Evolutionary conservation across 2,888 invertebrate genomes (phyloP).

Genomic region (Parnassius apollo): DNA sequence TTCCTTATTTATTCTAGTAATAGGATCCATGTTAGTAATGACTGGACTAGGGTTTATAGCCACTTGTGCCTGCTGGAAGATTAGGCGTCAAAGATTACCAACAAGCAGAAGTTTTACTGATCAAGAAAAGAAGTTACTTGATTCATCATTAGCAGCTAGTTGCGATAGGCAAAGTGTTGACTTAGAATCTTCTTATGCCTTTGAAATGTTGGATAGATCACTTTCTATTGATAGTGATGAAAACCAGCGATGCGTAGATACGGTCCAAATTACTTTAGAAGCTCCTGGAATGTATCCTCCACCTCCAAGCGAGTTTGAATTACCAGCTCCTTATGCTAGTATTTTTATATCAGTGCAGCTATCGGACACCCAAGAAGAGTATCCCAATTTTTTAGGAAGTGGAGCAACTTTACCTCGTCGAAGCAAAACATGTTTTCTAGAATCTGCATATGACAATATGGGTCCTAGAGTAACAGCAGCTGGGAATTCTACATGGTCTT

Average conservation of each 20-base stretch:
- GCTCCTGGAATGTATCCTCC: constrained; percentile 69
- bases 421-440: constrained; percentile 74
- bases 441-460: constrained; percentile 93
- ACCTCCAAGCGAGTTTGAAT: constrained; percentile 73
- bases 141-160: constrained; percentile 85
- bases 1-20: constrained; percentile 86
- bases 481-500: constrained; percentile 92
- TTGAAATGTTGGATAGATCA: constrained; percentile 77
- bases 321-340: constrained; percentile 83
- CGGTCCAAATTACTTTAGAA: constrained; percentile 83
- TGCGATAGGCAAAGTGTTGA: constrained; percentile 85
- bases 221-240: constrained; percentile 77
- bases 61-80: constrained; percentile 80
- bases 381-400: constrained; percentile 87
- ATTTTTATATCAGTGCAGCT: constrained; percentile 94
- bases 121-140: constrained; percentile 92
- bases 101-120: constrained; percentile 88
- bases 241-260: constrained; percentile 72
- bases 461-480: constrained; percentile 93
- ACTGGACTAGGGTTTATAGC: constrained; percentile 82
- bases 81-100: constrained; percentile 87
- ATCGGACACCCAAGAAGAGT: constrained; percentile 84
- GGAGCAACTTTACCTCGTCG: constrained; percentile 74
- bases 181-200: constrained; percentile 76
- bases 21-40: constrained; percentile 85